Base-by-base conservation (phyloP, 2,113 vertebrate genomes). In the Phasianus colchicus region DNA sequence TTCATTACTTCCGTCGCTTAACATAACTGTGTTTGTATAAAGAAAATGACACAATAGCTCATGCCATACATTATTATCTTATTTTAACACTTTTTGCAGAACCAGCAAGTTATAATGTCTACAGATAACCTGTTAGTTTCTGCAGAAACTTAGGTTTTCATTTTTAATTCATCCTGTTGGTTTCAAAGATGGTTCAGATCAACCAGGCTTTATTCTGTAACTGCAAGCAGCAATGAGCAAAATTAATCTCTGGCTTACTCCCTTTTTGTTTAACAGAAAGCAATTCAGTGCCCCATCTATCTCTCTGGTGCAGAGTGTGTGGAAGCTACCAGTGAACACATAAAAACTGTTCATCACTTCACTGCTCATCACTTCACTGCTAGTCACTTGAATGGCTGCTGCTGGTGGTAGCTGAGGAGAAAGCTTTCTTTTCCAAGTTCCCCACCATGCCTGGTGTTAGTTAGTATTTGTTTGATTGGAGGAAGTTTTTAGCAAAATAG, bases 231-330 rank as follows among this genome's bases (percentile, higher is more conserved):
- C 47, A 63, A 72, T 61, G 88, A 79, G 40, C 40, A 65, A 82
- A 86, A 86, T 82, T 27, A 92, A 75, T 86, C 66, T 92, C 65
- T 80, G 55, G 40, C 66, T 92, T 91, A 77, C 76, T 80, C 42
- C 67, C 36, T 85, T 79, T 85, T 45, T 85, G 70, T 76, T 85
- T 84, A 92, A 70, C 64, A 92, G 71, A 21, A 65, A 82, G 42
- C 47, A 66, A 70, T 91, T 86, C 60, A 86, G 40, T 10, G 2
- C 63, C 30, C 48, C 61, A 52, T 75, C 67, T 79, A 38, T 87
- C 85, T 88, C 50, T 66, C 6, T 66, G 43, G 27, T 27, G 40
- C 48, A 45, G 34, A 86, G 48, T 72, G 86, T 69, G 48, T 94
- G 86, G 86, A 95, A 93, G 50, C 57, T 84, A 27, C 70, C 69